Evolutionary conservation across 2,113 vertebrate genomes (phyloP).

Genomic region (Manacus vitellinus): DNA sequence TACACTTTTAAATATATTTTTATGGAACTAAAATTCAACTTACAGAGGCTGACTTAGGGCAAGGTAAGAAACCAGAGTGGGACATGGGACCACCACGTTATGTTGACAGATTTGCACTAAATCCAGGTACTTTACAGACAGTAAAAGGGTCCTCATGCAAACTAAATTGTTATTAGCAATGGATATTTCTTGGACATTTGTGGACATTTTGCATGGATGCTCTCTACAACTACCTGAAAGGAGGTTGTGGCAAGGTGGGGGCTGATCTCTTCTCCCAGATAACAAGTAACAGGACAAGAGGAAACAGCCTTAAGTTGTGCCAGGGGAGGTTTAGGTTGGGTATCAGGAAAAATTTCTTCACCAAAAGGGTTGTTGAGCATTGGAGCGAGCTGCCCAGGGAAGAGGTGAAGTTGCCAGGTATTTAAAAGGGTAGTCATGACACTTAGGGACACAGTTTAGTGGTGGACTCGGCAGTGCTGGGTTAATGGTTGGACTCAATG

Average conservation of each 20-base stretch:
- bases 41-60: not conserved
- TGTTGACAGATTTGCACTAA: not conserved
- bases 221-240: not conserved
- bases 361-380: accelerated
- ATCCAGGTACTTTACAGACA: not conserved
- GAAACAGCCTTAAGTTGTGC: accelerated
- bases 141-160: not conserved
- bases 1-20: not conserved
- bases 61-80: not conserved
- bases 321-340: not conserved
- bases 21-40: not conserved
- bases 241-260: not conserved
- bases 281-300: not conserved
- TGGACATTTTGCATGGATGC: not conserved
- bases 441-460: not conserved
- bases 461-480: not conserved
- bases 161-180: not conserved
- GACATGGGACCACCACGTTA: not conserved
- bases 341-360: not conserved
- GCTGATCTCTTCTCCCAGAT: not conserved
- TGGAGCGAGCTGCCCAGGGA: not conserved
- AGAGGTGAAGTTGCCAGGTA: not conserved
- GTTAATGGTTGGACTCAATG: not conserved
- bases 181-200: not conserved
- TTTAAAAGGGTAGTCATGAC: not conserved